Percentiles rank a stretch among this genome's conserved stretches.
Evolutionary conservation across 1,140 invertebrate genomes (phyloP).

Genomic region (Rhizoglyphus robini): DNA sequence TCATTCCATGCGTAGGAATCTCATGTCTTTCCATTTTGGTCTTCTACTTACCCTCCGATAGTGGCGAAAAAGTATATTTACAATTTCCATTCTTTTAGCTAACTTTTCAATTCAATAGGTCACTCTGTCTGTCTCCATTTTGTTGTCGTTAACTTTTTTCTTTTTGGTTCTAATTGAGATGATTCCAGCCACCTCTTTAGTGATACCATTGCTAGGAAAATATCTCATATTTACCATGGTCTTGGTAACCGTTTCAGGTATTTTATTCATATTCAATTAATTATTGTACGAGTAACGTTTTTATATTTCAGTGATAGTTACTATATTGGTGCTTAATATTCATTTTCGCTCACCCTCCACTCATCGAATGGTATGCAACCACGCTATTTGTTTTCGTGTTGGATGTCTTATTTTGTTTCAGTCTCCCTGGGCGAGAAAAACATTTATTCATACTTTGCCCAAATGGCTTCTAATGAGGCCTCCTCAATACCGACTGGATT

Average conservation of each 20-base stretch:
- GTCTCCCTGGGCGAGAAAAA: constrained; percentile 64
- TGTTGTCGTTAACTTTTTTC: constrained; percentile 97
- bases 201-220: constrained; percentile 88
- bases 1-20: constrained; percentile 87
- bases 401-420: neutral
- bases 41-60: constrained; percentile 95
- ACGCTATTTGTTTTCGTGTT: neutral
- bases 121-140: constrained; percentile 51
- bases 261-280: neutral
- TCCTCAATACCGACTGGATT: constrained; percentile 28
- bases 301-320: constrained; percentile 58
- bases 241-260: constrained; percentile 69
- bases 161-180: constrained; percentile 95
- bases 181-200: constrained; percentile 93
- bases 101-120: constrained; percentile 17
- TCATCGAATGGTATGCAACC: constrained; percentile 55
- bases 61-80: constrained; percentile 81
- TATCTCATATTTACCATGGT: constrained; percentile 98
- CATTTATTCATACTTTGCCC: constrained; percentile 79
- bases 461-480: constrained; percentile 40
- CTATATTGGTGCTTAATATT: constrained; percentile 95
- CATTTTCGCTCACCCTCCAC: constrained; percentile 97
- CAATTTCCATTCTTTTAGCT: neutral
- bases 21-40: constrained; percentile 94
- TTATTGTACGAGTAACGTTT: neutral